Conservation (phyloP, 2,113 vertebrate species). For the Cepphus grylle region DNA sequence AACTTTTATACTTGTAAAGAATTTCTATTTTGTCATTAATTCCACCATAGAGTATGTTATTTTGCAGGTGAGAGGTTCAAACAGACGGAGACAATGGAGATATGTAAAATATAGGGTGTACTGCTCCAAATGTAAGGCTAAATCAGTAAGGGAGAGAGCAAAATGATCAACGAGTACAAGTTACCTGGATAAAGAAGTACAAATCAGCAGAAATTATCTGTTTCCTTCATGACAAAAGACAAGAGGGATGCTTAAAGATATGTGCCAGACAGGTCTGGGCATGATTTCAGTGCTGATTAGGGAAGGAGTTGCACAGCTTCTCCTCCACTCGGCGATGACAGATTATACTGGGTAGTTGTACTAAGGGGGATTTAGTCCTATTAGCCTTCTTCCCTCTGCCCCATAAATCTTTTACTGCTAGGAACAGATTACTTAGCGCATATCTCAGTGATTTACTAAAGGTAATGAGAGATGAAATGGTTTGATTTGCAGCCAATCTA, state of each 20-base stretch:
- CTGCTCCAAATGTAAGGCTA: background rate
- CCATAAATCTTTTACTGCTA: constrained; percentile 6
- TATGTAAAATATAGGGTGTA: background rate
- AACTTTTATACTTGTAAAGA: background rate
- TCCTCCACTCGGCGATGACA: background rate
- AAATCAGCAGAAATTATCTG: background rate
- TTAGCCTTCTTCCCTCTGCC: background rate
- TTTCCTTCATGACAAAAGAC: background rate
- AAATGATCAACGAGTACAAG: background rate
- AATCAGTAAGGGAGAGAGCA: background rate
- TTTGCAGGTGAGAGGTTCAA: background rate
- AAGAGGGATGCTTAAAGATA: background rate
- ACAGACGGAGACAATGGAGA: background rate
- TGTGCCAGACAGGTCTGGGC: background rate
- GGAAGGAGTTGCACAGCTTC: background rate
- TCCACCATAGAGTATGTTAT: background rate
- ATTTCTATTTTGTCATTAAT: background rate
- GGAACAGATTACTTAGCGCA: constrained; percentile 3
- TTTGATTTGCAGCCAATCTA: constrained; percentile 28
- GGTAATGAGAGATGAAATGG: background rate
- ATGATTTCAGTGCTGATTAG: background rate
- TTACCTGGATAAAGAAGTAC: background rate
- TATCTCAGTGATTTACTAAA: constrained; percentile 26
- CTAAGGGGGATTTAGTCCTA: background rate
- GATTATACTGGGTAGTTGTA: background rate